Conservation (phyloP, 2,888 invertebrate genomes). For the Plusia festucae region DNA sequence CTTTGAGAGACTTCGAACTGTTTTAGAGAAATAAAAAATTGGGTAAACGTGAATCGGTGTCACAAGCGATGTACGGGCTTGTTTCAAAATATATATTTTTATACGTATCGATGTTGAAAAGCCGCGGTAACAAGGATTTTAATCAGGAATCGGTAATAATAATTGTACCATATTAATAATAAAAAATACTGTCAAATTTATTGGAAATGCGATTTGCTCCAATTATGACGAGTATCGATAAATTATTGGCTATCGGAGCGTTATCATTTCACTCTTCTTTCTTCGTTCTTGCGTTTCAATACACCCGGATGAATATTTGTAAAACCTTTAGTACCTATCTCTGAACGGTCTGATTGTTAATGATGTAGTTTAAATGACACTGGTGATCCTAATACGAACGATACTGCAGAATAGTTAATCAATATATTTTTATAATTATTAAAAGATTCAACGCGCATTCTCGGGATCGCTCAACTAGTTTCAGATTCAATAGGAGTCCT, state of each 20-base stretch:
- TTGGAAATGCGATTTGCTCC: background rate
- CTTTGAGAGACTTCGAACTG: conserved; percentile 13
- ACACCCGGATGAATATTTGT: conserved; percentile 2
- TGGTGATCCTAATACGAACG: too few relatives aligned
- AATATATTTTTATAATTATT: too few relatives aligned
- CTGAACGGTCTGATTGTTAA: background rate
- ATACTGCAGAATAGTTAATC: background rate
- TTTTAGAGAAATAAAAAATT: conserved; percentile 32
- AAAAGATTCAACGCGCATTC: too few relatives aligned
- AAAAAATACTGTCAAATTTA: background rate
- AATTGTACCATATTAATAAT: background rate
- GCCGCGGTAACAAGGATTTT: background rate
- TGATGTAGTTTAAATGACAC: background rate
- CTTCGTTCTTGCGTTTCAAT: background rate
- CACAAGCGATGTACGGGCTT: conserved; percentile 15
- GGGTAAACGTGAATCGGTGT: conserved; percentile 25
- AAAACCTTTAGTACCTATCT: conserved; percentile 1
- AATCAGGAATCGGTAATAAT: background rate
- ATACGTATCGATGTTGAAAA: conserved; percentile 8
- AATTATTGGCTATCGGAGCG: background rate
- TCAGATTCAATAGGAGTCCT: too few relatives aligned
- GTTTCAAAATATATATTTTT: conserved; percentile 30
- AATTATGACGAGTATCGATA: conserved; percentile 1
- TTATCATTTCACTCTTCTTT: background rate
- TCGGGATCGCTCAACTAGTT: too few relatives aligned